Base-by-base conservation (phyloP, 1,140 invertebrate species). In the Anadara kagoshimensis region DNA sequence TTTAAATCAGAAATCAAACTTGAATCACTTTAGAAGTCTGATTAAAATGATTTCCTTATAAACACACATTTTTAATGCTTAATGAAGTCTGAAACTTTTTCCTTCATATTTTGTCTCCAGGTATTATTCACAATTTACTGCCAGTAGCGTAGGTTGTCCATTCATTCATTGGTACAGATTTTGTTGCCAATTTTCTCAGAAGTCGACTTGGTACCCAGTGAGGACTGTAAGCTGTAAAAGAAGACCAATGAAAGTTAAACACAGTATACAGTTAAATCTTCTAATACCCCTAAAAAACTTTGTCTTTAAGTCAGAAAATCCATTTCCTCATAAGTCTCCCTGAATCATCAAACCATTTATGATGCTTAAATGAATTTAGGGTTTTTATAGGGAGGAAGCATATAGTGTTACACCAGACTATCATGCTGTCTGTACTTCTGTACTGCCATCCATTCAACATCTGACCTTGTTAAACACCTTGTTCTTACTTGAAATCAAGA, bases 201-300 rank as follows among this genome's bases (percentile, higher is more conserved):
- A 86, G 69, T 62, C 71, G 72, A 70, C 83, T 85, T 8, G 85
- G 83, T 16, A 83, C 64, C 85, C 85, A 86, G 68, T 85, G 78
- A 14, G 59, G 71, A 53, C 75, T 81, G 72, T 79, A 74, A 11
- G 85, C 85, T 85, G 74, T 8, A 73, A 66, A 57, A 49, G 20
- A 24, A 64, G 3, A 49, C 47, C 8, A 10, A 47, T 47, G 16
- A 10, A 10, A 10, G 8, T 47, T 8, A 8, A 47, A 10, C 16
- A 10, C 8, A 22, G 24, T 26, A 36, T n/a, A 22, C 49, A 22
- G 8, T 65, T 29, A 24, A 36, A 24, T 16, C 14, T 5, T 57
- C 5, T 41, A 8, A 18, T 16, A 8, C 3, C n/a, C 24, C 56
- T 1, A 49, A 41, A 66, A 58, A 49, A 58, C 18, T n/a, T 53